Conservation (phyloP, 2,113 vertebrate species). For the Microcebus griseorufus region DNA sequence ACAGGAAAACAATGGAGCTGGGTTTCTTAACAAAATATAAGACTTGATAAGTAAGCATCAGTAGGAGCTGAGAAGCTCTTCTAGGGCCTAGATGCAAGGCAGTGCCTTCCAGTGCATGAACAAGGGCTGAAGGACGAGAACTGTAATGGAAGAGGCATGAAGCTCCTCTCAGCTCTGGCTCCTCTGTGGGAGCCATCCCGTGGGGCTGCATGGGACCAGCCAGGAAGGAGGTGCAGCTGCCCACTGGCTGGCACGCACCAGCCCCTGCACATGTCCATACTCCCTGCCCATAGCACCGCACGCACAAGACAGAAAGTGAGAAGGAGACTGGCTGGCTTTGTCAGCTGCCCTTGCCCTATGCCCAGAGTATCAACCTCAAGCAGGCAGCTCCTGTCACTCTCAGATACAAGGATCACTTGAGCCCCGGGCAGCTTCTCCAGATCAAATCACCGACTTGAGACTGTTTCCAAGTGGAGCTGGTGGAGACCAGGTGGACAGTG, state of each 20-base stretch:
- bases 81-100: neutral
- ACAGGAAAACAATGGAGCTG: neutral
- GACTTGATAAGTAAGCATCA: neutral
- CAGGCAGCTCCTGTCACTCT: slow-evolving; percentile 2
- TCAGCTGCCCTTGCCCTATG: slow-evolving; percentile 3
- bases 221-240: neutral
- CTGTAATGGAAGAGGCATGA: neutral
- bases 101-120: neutral
- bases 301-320: neutral
- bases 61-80: neutral
- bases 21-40: neutral
- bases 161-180: neutral
- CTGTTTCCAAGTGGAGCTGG: neutral
- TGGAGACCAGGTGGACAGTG: neutral
- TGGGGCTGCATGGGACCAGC: neutral
- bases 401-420: neutral
- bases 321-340: neutral
- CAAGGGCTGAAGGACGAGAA: neutral
- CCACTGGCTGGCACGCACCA: fast-evolving
- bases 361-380: neutral
- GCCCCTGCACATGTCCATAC: neutral
- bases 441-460: neutral
- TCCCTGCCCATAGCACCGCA: neutral
- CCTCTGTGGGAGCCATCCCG: neutral
- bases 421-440: neutral